Base-by-base conservation (phyloP, 2,797 vertebrate genomes). In the Myiotriccus ornatus region DNA sequence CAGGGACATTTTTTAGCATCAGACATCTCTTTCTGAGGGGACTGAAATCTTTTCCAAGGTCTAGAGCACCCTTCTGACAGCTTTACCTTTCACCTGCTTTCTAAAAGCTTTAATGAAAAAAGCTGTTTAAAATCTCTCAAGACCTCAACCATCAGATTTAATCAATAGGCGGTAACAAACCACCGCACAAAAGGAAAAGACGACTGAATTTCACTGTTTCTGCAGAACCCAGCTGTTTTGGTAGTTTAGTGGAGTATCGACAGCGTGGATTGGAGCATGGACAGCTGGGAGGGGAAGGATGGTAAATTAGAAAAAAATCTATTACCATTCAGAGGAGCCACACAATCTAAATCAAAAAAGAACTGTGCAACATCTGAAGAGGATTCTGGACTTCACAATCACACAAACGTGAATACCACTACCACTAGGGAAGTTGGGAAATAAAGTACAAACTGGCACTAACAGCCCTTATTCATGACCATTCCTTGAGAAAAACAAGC, bases 1-100 rank as follows among this genome's bases (percentile, higher is more conserved):
- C 1, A 1, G 39, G 34, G 60, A 76, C 30, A 39, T 71, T 57
- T 92, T 76, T 91, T 41, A 53, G n/a, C 44, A 87, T 65, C 63
- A 65, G 23, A 74, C 5, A 28, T 59, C 60, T 86, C 47, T 84
- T 80, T 79, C 60, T 70, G 64, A 46, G 6, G 7, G 22, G 68
- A 79, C 23, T 50, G 39, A 73, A 79, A 63, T 83, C 5, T 71
- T 41, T 80, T 63, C 59, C 56, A 88, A 84, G 37, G 65, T 53
- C 65, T 62, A 81, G 9, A 84, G 39, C 6, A 84, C 10, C 21
- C 57, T 56, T 87, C 27, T 78, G 25, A 81, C 55, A 93, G 69
- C 34, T 84, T 94, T 59, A 91, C 60, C 59, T 94, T 80, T 77
- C 43, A 91, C 77, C 77, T 73, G 46, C 24, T 65, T 89, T 86